phyloP scores from a whole-genome alignment of 2,113 vertebrate genomes.

The Tenebrosternarchus preto region DNA sequence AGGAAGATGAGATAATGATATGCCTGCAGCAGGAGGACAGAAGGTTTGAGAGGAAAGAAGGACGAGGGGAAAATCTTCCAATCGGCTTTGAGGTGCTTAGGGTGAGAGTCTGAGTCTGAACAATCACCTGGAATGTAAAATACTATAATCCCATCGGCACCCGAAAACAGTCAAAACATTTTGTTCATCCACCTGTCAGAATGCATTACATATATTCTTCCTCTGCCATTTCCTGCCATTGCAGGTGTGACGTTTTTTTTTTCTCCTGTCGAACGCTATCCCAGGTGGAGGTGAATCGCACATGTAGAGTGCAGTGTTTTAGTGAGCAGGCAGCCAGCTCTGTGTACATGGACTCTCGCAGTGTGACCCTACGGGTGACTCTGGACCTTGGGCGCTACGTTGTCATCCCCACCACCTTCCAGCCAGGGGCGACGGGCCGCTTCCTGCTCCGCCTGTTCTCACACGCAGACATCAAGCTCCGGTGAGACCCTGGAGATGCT shows the following conservation, averaged over 20 bases:
- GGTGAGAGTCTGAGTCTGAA: constrained; percentile 64
- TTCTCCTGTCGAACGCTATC: background rate
- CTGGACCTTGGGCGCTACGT: constrained; percentile 71
- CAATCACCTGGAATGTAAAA: too few species aligned
- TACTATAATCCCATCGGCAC: too few species aligned
- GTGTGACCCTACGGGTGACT: constrained; percentile 71
- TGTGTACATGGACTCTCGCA: constrained; percentile 80
- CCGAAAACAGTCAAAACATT: too few species aligned
- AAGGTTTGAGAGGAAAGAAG: constrained; percentile 71
- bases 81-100: constrained; percentile 81
- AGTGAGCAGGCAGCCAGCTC: constrained; percentile 76
- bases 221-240: background rate
- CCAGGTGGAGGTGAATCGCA: constrained; percentile 80
- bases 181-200: background rate
- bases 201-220: background rate
- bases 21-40: constrained; percentile 81
- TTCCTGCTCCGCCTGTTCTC: constrained; percentile 79
- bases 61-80: constrained; percentile 77
- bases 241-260: background rate
- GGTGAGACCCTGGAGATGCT: constrained; percentile 48
- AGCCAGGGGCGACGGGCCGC: constrained; percentile 67
- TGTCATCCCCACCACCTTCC: constrained; percentile 79
- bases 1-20: constrained; percentile 75
- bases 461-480: constrained; percentile 66
- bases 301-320: constrained; percentile 72